Conservation (phyloP, 2,888 invertebrate genomes). For the Pheosia tremula region DNA sequence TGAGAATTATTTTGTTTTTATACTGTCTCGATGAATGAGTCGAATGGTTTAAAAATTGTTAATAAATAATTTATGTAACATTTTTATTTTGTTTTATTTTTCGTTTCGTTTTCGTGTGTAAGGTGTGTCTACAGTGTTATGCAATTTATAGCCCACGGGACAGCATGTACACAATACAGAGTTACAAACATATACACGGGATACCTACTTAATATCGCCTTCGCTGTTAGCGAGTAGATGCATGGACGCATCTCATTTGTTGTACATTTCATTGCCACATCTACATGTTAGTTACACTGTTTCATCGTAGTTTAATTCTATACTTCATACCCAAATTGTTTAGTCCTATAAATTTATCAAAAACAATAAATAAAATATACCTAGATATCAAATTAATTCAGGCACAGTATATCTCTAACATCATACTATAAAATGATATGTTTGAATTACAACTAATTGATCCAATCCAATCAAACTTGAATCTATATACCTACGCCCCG, state of each 20-base stretch:
- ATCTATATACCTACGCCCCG: no score
- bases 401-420: neutral
- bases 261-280: constrained; percentile 45
- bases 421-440: no score
- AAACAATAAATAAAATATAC: neutral
- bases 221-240: constrained; percentile 71
- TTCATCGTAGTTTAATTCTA: constrained; percentile 36
- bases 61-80: constrained; percentile 80
- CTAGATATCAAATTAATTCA: neutral
- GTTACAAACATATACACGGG: constrained; percentile 18
- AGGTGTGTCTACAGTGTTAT: constrained; percentile 79
- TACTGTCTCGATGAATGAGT: constrained; percentile 61
- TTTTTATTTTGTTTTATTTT: constrained; percentile 71
- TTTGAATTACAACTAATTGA: no score
- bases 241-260: constrained; percentile 60
- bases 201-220: constrained; percentile 49
- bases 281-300: constrained; percentile 34
- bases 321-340: constrained; percentile 14
- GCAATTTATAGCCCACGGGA: constrained; percentile 76
- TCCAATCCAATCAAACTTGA: no score
- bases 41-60: constrained; percentile 76
- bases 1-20: constrained; percentile 54
- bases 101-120: constrained; percentile 40
- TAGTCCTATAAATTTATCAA: neutral
- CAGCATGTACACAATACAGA: constrained; percentile 8